phyloP scores from a whole-genome alignment of 1,140 invertebrate genomes.

The Zaprionus gabonicus region DNA sequence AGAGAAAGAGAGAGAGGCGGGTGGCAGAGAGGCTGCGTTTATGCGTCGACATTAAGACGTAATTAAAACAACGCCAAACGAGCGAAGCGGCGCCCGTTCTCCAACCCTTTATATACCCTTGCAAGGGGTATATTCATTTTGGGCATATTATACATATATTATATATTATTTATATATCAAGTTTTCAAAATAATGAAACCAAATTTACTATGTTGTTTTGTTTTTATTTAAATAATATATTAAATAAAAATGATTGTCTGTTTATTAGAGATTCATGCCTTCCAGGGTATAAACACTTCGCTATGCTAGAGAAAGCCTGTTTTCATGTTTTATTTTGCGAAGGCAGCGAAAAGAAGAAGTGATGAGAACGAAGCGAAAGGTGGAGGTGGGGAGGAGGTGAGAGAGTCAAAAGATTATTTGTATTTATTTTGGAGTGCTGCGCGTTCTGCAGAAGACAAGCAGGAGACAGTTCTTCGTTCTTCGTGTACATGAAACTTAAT shows the following conservation, averaged over 20 bases:
- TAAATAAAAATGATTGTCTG: too few species aligned
- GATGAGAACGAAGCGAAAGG: too few species aligned
- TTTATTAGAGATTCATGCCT: too few species aligned
- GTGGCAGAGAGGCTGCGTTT: constrained; percentile 27
- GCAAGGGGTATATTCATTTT: neutral
- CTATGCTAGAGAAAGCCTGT: too few species aligned
- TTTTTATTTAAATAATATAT: too few species aligned
- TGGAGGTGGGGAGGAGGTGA: neutral
- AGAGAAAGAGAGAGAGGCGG: neutral
- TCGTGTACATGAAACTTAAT: constrained; percentile 71
- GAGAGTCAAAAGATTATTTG: constrained; percentile 81
- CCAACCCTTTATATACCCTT: constrained; percentile 34
- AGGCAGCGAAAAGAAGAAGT: neutral
- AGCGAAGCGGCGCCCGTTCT: constrained; percentile 27
- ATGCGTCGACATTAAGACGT: constrained; percentile 78
- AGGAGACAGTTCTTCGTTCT: constrained; percentile 50
- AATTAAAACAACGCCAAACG: constrained; percentile 81
- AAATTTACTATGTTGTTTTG: too few species aligned
- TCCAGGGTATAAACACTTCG: too few species aligned
- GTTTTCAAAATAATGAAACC: too few species aligned
- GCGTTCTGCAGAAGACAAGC: constrained; percentile 43
- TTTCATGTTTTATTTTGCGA: neutral
- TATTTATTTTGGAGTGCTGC: constrained; percentile 77
- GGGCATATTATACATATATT: too few species aligned
- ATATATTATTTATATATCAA: too few species aligned